phyloP scores from a whole-genome alignment of 92 coral and sea anemone genomes.

The Galaxea fascicularis region DNA sequence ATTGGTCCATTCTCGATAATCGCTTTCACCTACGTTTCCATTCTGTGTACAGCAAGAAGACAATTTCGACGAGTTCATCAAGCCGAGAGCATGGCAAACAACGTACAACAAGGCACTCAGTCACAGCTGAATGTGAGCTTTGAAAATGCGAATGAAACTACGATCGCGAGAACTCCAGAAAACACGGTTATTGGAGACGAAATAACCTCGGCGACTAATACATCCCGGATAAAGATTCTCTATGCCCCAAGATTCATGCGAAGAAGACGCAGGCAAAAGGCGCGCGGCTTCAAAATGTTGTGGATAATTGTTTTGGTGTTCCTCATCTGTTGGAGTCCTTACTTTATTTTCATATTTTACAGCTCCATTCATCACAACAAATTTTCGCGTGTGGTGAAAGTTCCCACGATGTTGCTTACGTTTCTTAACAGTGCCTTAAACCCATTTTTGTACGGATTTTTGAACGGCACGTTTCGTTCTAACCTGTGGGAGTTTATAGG shows the following conservation, averaged over 20 bases:
- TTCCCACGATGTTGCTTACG: constrained; percentile 71
- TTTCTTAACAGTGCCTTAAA: constrained; percentile 82
- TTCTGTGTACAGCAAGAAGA: constrained; percentile 82
- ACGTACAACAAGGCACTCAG: constrained; percentile 48
- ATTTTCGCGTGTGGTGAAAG: constrained; percentile 73
- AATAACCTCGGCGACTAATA: constrained; percentile 83
- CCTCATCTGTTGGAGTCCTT: constrained; percentile 88
- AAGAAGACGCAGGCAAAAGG: constrained; percentile 50
- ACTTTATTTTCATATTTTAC: constrained; percentile 81
- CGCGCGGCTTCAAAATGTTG: constrained; percentile 89
- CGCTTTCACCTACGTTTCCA: constrained; percentile 78
- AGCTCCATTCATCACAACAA: constrained; percentile 59
- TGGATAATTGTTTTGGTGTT: constrained; percentile 79
- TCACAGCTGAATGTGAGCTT: constrained; percentile 7
- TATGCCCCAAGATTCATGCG: constrained; percentile 22
- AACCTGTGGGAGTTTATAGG: constrained; percentile 65
- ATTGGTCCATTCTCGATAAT: constrained; percentile 74
- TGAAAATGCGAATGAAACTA: constrained; percentile 11
- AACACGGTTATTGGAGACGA: constrained; percentile 65
- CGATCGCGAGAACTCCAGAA: constrained; percentile 35
- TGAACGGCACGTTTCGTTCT: constrained; percentile 80
- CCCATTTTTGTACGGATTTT: constrained; percentile 87
- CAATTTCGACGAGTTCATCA: constrained; percentile 87
- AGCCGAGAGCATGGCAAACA: constrained; percentile 33
- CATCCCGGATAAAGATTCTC: constrained; percentile 33